These are phyloP conservation scores for Hydropotes inermis DNA, from an alignment of 2,113 vertebrate genomes.

Conservation along the genomic window DNA sequence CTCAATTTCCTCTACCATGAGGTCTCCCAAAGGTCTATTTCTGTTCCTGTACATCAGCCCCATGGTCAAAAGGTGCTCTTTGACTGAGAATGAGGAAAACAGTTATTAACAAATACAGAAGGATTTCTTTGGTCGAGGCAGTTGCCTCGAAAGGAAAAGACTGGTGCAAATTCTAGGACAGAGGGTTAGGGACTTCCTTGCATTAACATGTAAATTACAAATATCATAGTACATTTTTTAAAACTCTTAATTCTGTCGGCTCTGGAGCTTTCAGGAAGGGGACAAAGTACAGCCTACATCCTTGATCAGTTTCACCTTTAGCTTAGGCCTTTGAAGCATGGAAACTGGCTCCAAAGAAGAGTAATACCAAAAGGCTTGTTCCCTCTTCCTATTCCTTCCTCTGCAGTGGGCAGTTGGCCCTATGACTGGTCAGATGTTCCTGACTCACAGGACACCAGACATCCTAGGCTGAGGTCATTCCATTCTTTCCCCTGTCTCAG, in stretches of 20 bases:
- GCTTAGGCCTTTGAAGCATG: not conserved
- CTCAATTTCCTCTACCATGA: not conserved
- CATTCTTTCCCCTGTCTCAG: not conserved
- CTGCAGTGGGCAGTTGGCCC: not conserved
- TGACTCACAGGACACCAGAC: constrained; percentile 51
- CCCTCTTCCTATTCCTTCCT: not conserved
- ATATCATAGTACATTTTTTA: not conserved
- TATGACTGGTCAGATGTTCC: constrained; percentile 33
- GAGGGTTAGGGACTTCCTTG: not conserved
- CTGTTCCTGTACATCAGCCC: not conserved
- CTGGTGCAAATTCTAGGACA: not conserved
- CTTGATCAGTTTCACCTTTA: not conserved
- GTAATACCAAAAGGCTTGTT: not conserved
- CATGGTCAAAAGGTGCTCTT: not conserved
- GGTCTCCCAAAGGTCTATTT: not conserved
- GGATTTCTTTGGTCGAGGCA: not conserved
- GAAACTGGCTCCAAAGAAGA: not conserved
- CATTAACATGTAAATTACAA: not conserved
- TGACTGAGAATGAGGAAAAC: not conserved
- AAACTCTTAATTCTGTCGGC: not conserved
- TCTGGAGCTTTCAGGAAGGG: not conserved
- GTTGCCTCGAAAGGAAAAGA: not conserved
- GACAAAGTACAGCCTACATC: not conserved
- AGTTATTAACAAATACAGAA: not conserved
- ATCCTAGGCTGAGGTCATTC: constrained; percentile 35